Conservation (phyloP, 2,113 vertebrate species). For the Otis tarda region DNA sequence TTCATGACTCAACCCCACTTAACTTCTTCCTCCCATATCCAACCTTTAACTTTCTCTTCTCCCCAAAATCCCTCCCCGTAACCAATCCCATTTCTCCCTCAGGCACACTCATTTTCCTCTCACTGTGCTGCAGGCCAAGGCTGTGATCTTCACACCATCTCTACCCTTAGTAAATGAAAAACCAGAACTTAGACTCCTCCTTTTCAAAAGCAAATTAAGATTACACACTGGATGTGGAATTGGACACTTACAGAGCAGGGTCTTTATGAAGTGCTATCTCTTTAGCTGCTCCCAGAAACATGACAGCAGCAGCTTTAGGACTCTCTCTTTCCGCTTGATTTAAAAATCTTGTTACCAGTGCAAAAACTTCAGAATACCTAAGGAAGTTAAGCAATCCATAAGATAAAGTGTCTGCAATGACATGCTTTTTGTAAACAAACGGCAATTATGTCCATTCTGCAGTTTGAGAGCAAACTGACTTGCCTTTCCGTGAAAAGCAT, state of each 20-base stretch:
- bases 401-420: neutral
- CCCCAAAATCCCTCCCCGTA: neutral
- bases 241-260: constrained; percentile 53
- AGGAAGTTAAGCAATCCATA: neutral
- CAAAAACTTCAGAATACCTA: constrained; percentile 78
- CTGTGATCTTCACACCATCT: neutral
- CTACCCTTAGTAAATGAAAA: neutral
- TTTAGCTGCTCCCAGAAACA: constrained; percentile 80
- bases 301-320: constrained; percentile 75
- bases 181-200: neutral
- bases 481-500: neutral
- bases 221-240: neutral
- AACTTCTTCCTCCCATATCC: neutral
- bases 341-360: constrained; percentile 74
- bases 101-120: neutral
- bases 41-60: neutral
- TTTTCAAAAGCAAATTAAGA: neutral
- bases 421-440: neutral
- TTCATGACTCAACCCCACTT: neutral
- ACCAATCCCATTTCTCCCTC: neutral
- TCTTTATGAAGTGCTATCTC: constrained; percentile 73
- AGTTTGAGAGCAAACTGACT: neutral
- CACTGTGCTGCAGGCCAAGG: neutral
- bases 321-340: constrained; percentile 70
- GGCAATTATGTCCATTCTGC: neutral